phyloP scores from a whole-genome alignment of 2,113 vertebrate species.

The Pithys albifrons region DNA sequence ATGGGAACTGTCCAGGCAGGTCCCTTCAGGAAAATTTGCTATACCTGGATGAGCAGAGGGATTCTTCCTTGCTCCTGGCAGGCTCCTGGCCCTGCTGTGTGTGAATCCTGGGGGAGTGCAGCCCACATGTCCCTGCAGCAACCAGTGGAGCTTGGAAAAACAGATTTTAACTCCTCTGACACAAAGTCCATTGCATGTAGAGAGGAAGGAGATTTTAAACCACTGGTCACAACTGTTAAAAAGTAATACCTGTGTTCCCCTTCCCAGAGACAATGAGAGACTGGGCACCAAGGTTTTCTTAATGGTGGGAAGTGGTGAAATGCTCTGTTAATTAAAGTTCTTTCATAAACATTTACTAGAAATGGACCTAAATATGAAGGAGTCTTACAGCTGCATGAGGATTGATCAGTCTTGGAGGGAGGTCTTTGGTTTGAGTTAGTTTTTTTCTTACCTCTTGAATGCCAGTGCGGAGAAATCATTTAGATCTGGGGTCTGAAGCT shows the following conservation, averaged over 20 bases:
- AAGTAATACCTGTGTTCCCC: neutral
- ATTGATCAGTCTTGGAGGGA: neutral
- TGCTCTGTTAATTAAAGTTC: neutral
- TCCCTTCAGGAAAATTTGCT: neutral
- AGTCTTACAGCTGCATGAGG: neutral
- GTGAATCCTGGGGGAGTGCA: accelerated
- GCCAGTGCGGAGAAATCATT: neutral
- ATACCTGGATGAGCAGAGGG: neutral
- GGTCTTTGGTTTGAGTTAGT: neutral
- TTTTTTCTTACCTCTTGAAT: neutral
- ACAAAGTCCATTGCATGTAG: neutral
- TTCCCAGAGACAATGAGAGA: neutral
- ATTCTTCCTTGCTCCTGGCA: neutral
- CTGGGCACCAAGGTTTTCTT: neutral
- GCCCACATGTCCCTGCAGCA: neutral
- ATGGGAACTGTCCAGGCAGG: neutral
- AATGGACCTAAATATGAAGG: neutral
- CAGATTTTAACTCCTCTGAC: neutral
- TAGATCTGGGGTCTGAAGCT: neutral
- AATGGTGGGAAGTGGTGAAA: neutral
- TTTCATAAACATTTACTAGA: neutral
- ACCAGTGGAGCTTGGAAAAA: neutral
- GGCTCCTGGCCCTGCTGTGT: neutral
- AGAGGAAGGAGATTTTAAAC: neutral
- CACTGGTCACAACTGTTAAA: neutral